Evolutionary conservation across 1,140 invertebrate species (phyloP).

Genomic region (Drosophila biarmipes): DNA sequence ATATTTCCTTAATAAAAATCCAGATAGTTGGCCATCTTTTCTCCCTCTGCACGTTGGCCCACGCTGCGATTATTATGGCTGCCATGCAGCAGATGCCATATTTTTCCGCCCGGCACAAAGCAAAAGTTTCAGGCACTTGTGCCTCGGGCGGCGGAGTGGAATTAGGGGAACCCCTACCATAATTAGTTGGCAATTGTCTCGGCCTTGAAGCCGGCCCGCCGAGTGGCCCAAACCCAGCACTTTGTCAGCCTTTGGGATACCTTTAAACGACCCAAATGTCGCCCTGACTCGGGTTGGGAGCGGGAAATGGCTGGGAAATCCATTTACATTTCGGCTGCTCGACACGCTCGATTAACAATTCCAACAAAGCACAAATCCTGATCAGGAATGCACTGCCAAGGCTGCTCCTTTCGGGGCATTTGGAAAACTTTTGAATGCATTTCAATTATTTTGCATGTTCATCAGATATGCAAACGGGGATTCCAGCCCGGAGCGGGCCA

Average conservation of each 20-base stretch:
- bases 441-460: conserved; percentile 58
- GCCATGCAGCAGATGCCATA: conserved; percentile 17
- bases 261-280: conserved; percentile 7
- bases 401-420: conserved; percentile 21
- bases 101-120: conserved; percentile 9
- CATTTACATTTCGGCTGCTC: conserved; percentile 38
- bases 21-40: neutral
- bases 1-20: too few species aligned
- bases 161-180: conserved; percentile 10
- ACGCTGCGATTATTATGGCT: conserved; percentile 38
- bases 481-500: neutral
- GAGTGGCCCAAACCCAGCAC: neutral
- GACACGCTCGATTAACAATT: conserved; percentile 49
- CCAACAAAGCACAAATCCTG: conserved; percentile 43
- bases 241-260: conserved; percentile 2
- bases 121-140: conserved; percentile 4
- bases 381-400: conserved; percentile 40
- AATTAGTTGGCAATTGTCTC: conserved; percentile 29
- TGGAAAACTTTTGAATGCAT: conserved; percentile 52
- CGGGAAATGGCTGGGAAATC: conserved; percentile 3
- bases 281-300: conserved; percentile 6
- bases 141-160: neutral
- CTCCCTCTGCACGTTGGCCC: neutral
- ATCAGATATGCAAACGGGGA: conserved; percentile 50
- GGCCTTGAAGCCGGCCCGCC: neutral